Evolutionary conservation across 2,888 invertebrate genomes (phyloP), one percentile per base, ranked within the genome.

Genomic region (Schizaphis graminum): DNA sequence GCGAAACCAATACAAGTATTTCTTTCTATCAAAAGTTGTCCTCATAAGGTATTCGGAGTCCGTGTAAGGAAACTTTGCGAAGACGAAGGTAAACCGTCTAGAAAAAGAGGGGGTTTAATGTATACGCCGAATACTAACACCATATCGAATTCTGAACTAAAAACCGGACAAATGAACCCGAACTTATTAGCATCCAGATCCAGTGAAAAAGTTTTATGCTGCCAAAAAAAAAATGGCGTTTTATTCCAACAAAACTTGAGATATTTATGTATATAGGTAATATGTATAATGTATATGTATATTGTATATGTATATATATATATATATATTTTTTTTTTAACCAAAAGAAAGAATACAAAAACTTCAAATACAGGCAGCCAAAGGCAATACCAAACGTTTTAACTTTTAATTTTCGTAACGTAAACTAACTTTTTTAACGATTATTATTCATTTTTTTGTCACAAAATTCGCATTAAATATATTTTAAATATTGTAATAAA

Each of bases 181-280:
- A 91, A 94, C 94, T 94, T 94, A 94, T 94, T 94, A 94, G 94
- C 94, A 94, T 91, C 94, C 94, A 86, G 47, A 94, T 67, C 49
- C 89, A 86, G 94, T 41, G 85, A 67, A 94, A 91, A 91, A 86
- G 77, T 94, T 94, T 94, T 91, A 86, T 86, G 53, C n/a, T 94
- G 67, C 61, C 53, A 49, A 57, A 85, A 90, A 94, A 94, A 93
- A 94, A 94, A 94, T 91, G 47, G 85, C 90, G 86, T 67, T 94
- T 91, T 53, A 90, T 94, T 90, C 44, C 41, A 35, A 94, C 91
- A 86, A 91, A 90, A 94, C 90, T 94, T 90, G 41, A 94, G 85
- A 94, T 61, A 94, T 90, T 90, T 94, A 86, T 47, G 86, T 86
- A 91, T 61, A 35, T 49, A 94, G 41, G 61, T 44, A 84, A 56